Conservation (phyloP, 2,113 vertebrate species). For the Sinosuthora webbiana region DNA sequence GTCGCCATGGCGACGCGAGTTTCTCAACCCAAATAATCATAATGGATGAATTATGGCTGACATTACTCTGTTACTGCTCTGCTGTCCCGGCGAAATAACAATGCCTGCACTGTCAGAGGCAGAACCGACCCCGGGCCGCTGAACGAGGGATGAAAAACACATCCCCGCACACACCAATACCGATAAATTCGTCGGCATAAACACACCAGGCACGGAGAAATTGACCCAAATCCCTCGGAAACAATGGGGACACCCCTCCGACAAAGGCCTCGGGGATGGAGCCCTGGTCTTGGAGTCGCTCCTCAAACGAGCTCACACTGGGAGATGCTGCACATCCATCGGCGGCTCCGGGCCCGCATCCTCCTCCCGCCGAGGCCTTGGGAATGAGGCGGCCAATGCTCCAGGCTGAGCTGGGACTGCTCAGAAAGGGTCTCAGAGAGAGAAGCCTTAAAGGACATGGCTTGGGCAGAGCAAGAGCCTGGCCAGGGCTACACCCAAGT, state of each 20-base stretch:
- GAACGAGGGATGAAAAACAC: not conserved
- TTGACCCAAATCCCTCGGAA: constrained; percentile 7
- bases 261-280: not conserved
- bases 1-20: constrained; percentile 20
- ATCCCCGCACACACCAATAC: not conserved
- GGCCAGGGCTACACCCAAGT: not conserved
- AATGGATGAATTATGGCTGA: constrained; percentile 53
- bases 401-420: not conserved
- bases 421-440: too few species aligned
- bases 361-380: not conserved
- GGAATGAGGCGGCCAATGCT: too few species aligned
- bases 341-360: not conserved
- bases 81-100: constrained; percentile 66
- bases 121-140: constrained; percentile 13
- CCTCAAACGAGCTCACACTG: not conserved
- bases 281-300: not conserved
- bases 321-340: not conserved
- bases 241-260: not conserved
- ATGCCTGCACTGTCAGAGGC: constrained; percentile 34
- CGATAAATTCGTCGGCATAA: not conserved
- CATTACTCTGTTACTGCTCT: constrained; percentile 56
- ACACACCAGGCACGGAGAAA: not conserved
- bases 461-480: not conserved
- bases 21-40: constrained; percentile 65
- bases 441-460: not conserved